Evolutionary conservation across 2,113 vertebrate species (phyloP).

Genomic region (Burhinus oedicnemus): DNA sequence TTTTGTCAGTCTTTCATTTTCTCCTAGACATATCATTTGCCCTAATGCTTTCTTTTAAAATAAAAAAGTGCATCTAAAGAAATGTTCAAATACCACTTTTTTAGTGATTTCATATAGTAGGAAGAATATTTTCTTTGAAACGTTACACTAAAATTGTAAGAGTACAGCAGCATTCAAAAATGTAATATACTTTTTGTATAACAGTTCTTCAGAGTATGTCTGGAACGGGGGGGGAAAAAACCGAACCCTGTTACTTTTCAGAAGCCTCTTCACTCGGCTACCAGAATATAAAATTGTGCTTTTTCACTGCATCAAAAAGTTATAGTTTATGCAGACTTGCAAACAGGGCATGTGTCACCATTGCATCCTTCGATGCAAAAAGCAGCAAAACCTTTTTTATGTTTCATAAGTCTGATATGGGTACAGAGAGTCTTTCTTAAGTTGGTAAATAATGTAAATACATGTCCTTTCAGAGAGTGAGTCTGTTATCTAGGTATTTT

Average conservation of each 20-base stretch:
- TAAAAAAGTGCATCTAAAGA: constrained; percentile 39
- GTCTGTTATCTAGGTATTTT: constrained; percentile 81
- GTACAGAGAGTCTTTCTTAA: constrained; percentile 76
- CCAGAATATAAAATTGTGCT: constrained; percentile 58
- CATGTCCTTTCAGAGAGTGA: constrained; percentile 78
- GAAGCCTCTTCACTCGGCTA: constrained; percentile 65
- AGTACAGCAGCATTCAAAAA: constrained; percentile 80
- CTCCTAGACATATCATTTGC: constrained; percentile 54
- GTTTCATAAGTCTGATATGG: constrained; percentile 75
- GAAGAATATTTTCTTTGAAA: constrained; percentile 62
- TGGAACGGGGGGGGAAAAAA: constrained; percentile 22
- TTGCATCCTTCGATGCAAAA: constrained; percentile 68
- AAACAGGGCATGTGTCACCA: constrained; percentile 65
- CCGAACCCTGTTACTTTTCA: constrained; percentile 60
- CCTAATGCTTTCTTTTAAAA: constrained; percentile 59
- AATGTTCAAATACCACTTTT: constrained; percentile 52
- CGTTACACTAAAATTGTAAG: constrained; percentile 66
- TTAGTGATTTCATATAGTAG: constrained; percentile 55
- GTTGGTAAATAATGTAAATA: constrained; percentile 83
- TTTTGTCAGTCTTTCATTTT: constrained; percentile 27
- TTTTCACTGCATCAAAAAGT: constrained; percentile 68
- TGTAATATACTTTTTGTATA: constrained; percentile 77
- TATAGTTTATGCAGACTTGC: constrained; percentile 66
- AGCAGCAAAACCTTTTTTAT: constrained; percentile 72
- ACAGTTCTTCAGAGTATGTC: constrained; percentile 65